phyloP scores from a whole-genome alignment of 1,140 invertebrate species.

The Bombus turneri region DNA sequence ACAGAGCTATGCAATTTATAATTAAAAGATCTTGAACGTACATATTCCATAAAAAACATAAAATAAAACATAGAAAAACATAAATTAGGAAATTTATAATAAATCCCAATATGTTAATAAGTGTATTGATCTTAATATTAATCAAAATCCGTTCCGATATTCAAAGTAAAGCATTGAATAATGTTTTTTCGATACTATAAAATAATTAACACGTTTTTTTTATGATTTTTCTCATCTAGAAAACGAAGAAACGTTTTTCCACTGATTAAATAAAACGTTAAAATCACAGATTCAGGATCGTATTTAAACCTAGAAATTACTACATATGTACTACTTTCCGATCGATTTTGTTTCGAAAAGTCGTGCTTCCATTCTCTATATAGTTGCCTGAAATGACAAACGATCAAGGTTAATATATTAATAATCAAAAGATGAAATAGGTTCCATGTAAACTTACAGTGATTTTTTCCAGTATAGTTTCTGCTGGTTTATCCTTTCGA shows the following conservation, averaged over 20 bases:
- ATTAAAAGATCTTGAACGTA: background rate
- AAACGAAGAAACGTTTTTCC: background rate
- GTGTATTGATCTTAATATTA: background rate
- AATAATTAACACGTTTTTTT: background rate
- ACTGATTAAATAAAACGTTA: background rate
- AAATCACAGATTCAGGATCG: constrained; percentile 36
- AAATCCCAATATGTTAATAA: background rate
- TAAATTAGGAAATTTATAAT: background rate
- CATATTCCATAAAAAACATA: background rate
- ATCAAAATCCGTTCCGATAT: background rate
- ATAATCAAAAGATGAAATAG: background rate
- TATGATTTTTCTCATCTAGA: background rate
- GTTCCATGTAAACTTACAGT: constrained; percentile 1
- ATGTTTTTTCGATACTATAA: background rate
- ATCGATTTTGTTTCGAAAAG: background rate
- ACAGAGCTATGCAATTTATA: background rate
- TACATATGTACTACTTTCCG: constrained; percentile 30
- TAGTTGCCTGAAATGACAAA: constrained; percentile 51
- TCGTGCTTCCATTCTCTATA: constrained; percentile 40
- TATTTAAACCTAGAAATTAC: constrained; percentile 12
- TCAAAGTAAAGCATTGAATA: background rate
- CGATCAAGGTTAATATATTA: background rate
- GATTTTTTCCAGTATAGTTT: constrained; percentile 59
- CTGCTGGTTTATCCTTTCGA: constrained; percentile 46
- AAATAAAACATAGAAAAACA: no score